phyloP scores from a whole-genome alignment of 1,140 invertebrate species.

The Drosophila truncata region DNA sequence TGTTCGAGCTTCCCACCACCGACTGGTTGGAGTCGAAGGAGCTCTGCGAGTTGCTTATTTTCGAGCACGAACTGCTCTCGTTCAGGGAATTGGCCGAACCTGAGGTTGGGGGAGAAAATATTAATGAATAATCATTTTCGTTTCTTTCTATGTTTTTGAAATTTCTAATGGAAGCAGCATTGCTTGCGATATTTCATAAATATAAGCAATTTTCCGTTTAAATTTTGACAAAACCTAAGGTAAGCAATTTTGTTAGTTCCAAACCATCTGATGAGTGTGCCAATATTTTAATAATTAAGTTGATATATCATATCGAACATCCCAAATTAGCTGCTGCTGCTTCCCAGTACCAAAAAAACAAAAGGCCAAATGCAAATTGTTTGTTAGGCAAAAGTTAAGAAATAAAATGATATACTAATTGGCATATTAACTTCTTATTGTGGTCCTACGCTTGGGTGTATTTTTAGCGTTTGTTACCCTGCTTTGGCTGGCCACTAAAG shows the following conservation, averaged over 20 bases:
- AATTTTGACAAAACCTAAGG: constrained; percentile 3
- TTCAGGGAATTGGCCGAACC: constrained; percentile 85
- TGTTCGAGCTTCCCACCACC: constrained; percentile 84
- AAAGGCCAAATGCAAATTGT: constrained; percentile 51
- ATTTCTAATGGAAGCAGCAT: constrained; percentile 72
- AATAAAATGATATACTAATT: constrained; percentile 53
- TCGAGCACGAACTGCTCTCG: constrained; percentile 83
- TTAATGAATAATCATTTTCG: constrained; percentile 4
- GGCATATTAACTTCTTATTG: constrained; percentile 84
- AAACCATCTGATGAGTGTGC: not conserved
- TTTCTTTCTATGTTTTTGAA: not conserved
- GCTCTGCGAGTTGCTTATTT: constrained; percentile 80
- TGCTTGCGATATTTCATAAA: constrained; percentile 19
- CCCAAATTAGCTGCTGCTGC: constrained; percentile 53
- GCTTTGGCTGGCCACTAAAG: constrained; percentile 63
- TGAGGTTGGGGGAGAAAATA: constrained; percentile 26
- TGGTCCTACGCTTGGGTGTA: constrained; percentile 78
- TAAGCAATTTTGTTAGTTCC: not conserved
- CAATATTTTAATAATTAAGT: too few species aligned
- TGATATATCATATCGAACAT: not conserved
- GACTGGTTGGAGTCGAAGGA: constrained; percentile 84
- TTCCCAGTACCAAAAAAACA: constrained; percentile 55
- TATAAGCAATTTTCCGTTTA: not conserved
- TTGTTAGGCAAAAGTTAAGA: constrained; percentile 19
- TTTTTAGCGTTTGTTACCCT: constrained; percentile 81